Percentiles rank a stretch among this genome's conserved stretches.
These are phyloP conservation scores for Phainopepla nitens DNA, from an alignment of 2,113 vertebrate species.

Conservation along the genomic window DNA sequence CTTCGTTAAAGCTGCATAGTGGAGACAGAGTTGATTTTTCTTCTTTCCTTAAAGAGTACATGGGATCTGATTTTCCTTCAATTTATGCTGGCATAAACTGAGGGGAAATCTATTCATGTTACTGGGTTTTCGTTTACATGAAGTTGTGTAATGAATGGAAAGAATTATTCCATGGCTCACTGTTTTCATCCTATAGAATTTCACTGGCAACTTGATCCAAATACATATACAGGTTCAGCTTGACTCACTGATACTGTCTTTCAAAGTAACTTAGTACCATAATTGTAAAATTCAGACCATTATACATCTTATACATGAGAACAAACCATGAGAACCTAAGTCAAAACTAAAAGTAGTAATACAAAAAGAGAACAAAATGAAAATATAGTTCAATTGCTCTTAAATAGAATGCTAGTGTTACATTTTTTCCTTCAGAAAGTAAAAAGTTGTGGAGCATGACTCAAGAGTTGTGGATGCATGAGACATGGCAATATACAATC, in stretches of 20 bases:
- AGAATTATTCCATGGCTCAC: neutral
- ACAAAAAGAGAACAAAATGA: neutral
- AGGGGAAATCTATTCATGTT: neutral
- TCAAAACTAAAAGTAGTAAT: neutral
- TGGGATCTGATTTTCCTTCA: neutral
- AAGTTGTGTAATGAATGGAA: neutral
- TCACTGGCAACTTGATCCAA: neutral
- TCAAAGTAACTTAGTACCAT: neutral
- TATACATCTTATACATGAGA: neutral
- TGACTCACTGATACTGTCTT: neutral
- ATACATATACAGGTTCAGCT: neutral
- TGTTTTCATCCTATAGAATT: neutral
- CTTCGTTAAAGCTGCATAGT: neutral
- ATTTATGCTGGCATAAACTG: neutral
- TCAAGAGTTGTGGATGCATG: neutral
- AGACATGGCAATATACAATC: neutral
- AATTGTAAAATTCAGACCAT: neutral
- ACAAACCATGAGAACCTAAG: neutral
- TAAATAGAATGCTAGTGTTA: neutral
- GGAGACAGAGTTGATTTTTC: neutral
- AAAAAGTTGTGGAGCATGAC: neutral
- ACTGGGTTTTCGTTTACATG: neutral
- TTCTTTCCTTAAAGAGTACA: neutral
- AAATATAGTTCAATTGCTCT: neutral
- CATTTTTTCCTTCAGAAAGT: neutral